These are phyloP conservation scores for Drosophila vallismaia DNA, from an alignment of 2,888 invertebrate genomes.

Conservation along the genomic window DNA sequence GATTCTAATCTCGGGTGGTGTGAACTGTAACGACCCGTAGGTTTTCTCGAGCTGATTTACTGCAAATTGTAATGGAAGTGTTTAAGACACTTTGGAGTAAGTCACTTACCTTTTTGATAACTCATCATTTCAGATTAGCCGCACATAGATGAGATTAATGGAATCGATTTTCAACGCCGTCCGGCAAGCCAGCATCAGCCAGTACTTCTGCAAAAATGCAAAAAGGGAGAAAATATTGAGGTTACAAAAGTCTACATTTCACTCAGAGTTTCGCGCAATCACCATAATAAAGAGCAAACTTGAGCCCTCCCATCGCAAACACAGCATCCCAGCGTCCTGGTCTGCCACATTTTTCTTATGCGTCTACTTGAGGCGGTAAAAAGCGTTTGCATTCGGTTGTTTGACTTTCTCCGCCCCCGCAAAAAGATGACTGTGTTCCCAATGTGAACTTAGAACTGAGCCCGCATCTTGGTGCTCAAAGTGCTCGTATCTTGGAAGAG, in stretches of 20 bases:
- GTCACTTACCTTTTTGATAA: conserved; percentile 83
- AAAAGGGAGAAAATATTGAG: conserved; percentile 11
- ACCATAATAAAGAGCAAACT: conserved; percentile 19
- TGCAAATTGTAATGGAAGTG: conserved; percentile 66
- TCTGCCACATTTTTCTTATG: conserved; percentile 44
- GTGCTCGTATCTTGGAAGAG: conserved; percentile 2
- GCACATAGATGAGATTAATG: conserved; percentile 50
- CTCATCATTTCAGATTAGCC: conserved; percentile 77
- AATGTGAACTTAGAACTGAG: conserved; percentile 64
- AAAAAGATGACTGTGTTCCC: conserved; percentile 41
- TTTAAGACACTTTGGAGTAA: conserved; percentile 13
- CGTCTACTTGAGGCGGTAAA: conserved; percentile 42
- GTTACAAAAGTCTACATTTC: not conserved
- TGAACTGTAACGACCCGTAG: conserved; percentile 79
- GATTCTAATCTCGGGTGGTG: conserved; percentile 69
- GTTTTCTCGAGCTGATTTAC: conserved; percentile 72
- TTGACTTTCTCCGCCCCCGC: conserved; percentile 53
- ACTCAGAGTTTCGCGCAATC: conserved; percentile 17
- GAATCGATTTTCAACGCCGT: conserved; percentile 8
- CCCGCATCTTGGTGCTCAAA: conserved; percentile 54
- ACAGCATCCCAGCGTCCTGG: conserved; percentile 16
- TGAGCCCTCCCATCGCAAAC: conserved; percentile 27
- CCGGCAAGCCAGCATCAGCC: conserved; percentile 17
- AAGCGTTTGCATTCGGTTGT: conserved; percentile 59
- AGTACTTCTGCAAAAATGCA: conserved; percentile 52